Base-by-base conservation (phyloP, 2,888 invertebrate species). In the Eledone cirrhosa region DNA sequence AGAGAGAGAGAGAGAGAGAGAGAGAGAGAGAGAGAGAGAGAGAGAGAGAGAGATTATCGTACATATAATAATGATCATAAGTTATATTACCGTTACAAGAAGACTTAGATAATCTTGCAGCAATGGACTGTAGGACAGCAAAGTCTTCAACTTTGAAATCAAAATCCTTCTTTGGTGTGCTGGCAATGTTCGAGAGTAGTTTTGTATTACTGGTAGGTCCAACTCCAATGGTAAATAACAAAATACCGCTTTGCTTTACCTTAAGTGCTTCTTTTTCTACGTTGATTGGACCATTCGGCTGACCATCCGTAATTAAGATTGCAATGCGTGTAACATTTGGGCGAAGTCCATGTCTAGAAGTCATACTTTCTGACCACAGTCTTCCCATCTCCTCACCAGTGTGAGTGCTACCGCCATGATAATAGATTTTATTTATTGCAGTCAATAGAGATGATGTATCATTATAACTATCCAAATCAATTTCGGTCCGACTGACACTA, bases 121-220 rank as follows among this genome's bases (percentile, higher is more conserved):
- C 83, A 14, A 87, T 81, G 11, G 84, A 83, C 29, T 80, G 81
- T 77, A 89, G 80, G 11, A 86, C 86, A 48, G 84, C 85, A 76
- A 89, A 88, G 72, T 84, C 85, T 31, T 84, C 83, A 16, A 88
- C 86, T 65, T 81, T 85, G 83, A 85, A 89, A 59, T 87, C 85
- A 81, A 88, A 87, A 27, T 86, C 88, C 69, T 84, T 86, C 80
- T 86, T 85, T 4, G 88, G 87, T 77, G 85, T 83, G 0, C 86
- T 86, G 74, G 87, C 88, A 47, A 89, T 87, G 48, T 81, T 81
- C 29, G 85, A 82, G 29, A 87, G 80, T 80, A 86, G 86, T 2
- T 78, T 41, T 48, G 79, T 80, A 48, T 82, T 81, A 48, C 82
- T 81, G 33, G 84, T 86, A 53, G 72, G 82, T 14, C 87, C 87